Percentiles rank a stretch among this genome's conserved stretches.
Evolutionary conservation across 2,888 invertebrate genomes (phyloP).

Genomic region (Ochropacha duplaris): DNA sequence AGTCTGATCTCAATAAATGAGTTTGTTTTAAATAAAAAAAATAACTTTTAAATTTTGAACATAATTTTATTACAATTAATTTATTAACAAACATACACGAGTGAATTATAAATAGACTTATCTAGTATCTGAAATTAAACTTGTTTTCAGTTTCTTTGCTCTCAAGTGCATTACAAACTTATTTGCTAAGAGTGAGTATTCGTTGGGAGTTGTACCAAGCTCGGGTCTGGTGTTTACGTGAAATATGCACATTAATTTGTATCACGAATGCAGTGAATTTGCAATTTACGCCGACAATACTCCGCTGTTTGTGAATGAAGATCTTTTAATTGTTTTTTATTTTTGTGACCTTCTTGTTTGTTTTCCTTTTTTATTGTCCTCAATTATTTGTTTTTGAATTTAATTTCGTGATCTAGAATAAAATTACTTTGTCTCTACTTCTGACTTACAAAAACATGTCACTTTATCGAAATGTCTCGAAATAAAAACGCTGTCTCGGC

Average conservation of each 20-base stretch:
- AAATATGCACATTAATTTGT: conserved; percentile 1
- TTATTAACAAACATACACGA: too few relatives aligned
- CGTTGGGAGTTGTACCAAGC: not conserved
- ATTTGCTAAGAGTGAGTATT: not conserved
- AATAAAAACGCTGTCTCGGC: not conserved
- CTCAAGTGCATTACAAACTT: not conserved
- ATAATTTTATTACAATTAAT: too few relatives aligned
- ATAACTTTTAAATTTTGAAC: too few relatives aligned
- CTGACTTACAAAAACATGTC: too few relatives aligned
- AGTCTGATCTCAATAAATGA: too few relatives aligned
- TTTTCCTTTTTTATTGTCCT: not conserved
- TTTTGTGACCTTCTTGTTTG: not conserved
- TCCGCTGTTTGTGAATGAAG: not conserved
- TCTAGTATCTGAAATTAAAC: too few relatives aligned
- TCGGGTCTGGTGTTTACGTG: not conserved
- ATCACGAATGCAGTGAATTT: not conserved
- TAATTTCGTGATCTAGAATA: too few relatives aligned
- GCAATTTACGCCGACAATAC: not conserved
- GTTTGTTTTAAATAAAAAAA: too few relatives aligned
- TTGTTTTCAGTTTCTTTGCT: not conserved
- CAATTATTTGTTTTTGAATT: not conserved
- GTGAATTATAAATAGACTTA: too few relatives aligned
- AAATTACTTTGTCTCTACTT: too few relatives aligned
- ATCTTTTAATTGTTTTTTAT: not conserved
- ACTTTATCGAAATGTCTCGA: not conserved